Conservation (phyloP, 2,888 invertebrate species). For the Andrena camellia region DNA sequence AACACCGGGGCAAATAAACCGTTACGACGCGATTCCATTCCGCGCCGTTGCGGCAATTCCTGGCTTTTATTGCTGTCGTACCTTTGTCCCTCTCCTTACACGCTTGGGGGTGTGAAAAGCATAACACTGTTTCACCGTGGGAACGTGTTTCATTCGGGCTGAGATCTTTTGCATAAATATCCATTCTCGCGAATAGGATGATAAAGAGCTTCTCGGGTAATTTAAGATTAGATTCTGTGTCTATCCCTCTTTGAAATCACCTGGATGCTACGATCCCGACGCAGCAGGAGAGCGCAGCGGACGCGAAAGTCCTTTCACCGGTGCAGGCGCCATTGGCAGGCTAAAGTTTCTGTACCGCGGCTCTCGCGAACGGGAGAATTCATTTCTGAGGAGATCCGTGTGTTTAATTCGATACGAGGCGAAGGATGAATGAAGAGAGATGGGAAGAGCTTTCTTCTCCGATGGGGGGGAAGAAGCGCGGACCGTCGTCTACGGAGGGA, state of each 20-base stretch:
- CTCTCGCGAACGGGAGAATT: neutral
- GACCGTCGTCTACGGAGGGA: constrained; percentile 71
- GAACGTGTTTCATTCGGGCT: too few relatives aligned
- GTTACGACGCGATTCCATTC: constrained; percentile 66
- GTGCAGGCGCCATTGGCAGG: too few relatives aligned
- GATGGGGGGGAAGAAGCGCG: constrained; percentile 32
- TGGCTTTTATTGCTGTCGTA: constrained; percentile 13
- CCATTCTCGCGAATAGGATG: too few relatives aligned
- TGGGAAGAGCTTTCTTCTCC: neutral
- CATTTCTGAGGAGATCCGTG: neutral
- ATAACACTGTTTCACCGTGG: neutral
- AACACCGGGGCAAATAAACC: constrained; percentile 65
- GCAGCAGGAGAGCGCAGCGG: too few relatives aligned
- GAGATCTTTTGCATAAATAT: neutral
- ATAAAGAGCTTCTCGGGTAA: too few relatives aligned
- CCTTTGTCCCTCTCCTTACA: neutral
- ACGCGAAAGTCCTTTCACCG: too few relatives aligned
- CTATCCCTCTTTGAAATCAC: too few relatives aligned
- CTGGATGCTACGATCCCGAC: too few relatives aligned
- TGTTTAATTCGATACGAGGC: neutral
- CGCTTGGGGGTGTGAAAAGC: neutral
- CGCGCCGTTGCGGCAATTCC: constrained; percentile 32
- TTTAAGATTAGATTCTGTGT: too few relatives aligned
- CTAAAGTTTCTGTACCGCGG: neutral
- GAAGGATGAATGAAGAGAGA: neutral